Evolutionary conservation across 1,140 invertebrate species (phyloP).

Genomic region (Drosophila ercepeae): DNA sequence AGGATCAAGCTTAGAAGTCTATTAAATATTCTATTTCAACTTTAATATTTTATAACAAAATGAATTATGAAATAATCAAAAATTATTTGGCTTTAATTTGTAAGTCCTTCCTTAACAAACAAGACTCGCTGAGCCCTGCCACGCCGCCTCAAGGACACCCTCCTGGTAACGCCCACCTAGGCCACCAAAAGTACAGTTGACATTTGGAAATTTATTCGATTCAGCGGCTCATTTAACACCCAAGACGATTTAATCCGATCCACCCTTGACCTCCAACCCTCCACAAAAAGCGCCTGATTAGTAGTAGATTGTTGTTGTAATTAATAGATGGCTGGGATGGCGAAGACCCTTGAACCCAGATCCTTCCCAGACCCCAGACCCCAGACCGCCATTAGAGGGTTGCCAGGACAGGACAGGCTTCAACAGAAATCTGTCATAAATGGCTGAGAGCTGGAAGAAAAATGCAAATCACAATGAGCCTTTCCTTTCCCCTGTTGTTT

Average conservation of each 20-base stretch:
- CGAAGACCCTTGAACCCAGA: neutral
- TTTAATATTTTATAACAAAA: no score
- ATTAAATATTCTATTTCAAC: no score
- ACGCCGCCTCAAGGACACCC: neutral
- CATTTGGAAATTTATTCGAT: constrained; percentile 50
- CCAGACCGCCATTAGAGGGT: constrained; percentile 22
- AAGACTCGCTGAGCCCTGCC: neutral
- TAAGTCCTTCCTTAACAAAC: neutral
- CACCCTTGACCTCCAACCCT: neutral
- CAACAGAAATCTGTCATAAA: constrained; percentile 68
- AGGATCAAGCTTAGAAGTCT: neutral
- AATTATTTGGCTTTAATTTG: neutral
- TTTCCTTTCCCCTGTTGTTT: no score
- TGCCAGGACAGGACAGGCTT: neutral
- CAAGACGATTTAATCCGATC: constrained; percentile 18
- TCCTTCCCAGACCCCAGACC: no score
- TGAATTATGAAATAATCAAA: neutral
- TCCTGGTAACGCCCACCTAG: neutral
- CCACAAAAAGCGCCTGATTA: constrained; percentile 43
- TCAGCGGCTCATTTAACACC: constrained; percentile 69
- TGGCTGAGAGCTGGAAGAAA: constrained; percentile 39
- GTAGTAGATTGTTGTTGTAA: constrained; percentile 66
- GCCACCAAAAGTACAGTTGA: constrained; percentile 22
- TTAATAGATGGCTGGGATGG: constrained; percentile 57
- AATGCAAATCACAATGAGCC: constrained; percentile 77